A percentile compares a stretch with the other conserved stretches of the same genome.
These are phyloP conservation scores for Leptinotarsa peninsularis DNA, from an alignment of 2,888 invertebrate species.

Conservation along the genomic window DNA sequence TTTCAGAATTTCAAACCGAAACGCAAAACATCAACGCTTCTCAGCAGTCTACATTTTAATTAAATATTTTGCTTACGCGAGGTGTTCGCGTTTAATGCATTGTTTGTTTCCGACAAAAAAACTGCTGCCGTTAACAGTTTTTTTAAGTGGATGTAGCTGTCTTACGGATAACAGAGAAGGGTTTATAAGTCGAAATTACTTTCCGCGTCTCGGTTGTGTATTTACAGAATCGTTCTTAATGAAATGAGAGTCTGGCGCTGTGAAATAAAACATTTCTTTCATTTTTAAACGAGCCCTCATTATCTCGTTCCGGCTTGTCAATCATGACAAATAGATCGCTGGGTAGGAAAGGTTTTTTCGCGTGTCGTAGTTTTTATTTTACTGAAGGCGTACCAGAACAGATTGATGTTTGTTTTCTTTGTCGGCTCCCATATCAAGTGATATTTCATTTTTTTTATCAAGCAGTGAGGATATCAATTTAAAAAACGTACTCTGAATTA, in stretches of 20 bases:
- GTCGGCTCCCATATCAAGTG: background rate
- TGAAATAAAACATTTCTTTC: constrained; percentile 29
- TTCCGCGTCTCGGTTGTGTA: constrained; percentile 20
- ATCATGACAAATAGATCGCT: constrained; percentile 25
- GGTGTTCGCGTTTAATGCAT: constrained; percentile 22
- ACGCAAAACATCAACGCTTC: constrained; percentile 14
- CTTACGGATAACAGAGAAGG: constrained; percentile 22
- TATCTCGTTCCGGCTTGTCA: constrained; percentile 27
- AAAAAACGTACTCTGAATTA: too few species aligned
- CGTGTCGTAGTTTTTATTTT: constrained; percentile 7
- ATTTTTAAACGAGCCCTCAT: constrained; percentile 27
- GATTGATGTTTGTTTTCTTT: background rate
- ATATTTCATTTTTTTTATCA: background rate
- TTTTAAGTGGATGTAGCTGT: constrained; percentile 12
- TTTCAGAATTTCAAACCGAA: constrained; percentile 3
- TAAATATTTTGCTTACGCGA: constrained; percentile 29
- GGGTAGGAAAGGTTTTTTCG: background rate
- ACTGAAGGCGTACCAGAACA: background rate
- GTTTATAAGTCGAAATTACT: constrained; percentile 25
- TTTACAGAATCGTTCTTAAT: constrained; percentile 29
- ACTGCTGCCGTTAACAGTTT: constrained; percentile 22
- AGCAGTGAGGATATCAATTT: too few species aligned
- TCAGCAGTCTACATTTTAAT: constrained; percentile 29
- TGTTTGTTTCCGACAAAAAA: constrained; percentile 22
- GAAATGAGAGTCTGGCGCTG: constrained; percentile 28